Percentiles rank a stretch among this genome's conserved stretches.
These are phyloP conservation scores for Drosophila yooni DNA, from an alignment of 2,888 invertebrate genomes.

Conservation along the genomic window DNA sequence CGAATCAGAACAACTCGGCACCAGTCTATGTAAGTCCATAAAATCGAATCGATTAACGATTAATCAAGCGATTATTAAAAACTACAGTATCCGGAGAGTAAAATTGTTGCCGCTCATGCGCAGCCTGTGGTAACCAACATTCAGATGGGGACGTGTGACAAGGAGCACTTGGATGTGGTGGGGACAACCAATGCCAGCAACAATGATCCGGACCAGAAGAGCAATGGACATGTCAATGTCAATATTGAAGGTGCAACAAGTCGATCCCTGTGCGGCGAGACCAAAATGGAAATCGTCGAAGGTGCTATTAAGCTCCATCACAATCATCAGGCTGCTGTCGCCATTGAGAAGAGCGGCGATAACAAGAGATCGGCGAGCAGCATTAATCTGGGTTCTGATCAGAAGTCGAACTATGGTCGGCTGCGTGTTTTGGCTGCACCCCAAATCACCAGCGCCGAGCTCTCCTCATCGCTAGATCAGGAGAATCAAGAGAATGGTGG, in stretches of 20 bases:
- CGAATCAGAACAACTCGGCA: conserved; percentile 77
- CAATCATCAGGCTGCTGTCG: conserved; percentile 9
- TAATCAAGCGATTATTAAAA: not conserved
- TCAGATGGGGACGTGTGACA: conserved; percentile 26
- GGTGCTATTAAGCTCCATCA: conserved; percentile 8
- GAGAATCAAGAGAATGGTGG: conserved; percentile 63
- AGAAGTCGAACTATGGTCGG: conserved; percentile 89
- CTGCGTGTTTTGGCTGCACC: conserved; percentile 90
- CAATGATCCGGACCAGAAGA: conserved; percentile 28
- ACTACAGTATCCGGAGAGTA: conserved; percentile 62
- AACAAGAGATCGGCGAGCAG: conserved; percentile 38
- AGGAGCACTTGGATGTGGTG: conserved; percentile 1
- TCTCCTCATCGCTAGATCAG: conserved; percentile 31
- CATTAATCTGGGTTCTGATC: conserved; percentile 40
- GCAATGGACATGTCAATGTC: conserved; percentile 21
- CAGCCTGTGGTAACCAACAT: conserved; percentile 32
- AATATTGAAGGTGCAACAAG: conserved; percentile 18
- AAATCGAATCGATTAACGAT: not conserved
- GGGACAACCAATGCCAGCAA: conserved; percentile 1
- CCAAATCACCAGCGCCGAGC: conserved; percentile 82
- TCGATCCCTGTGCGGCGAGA: conserved; percentile 25
- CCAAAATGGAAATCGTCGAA: conserved; percentile 18
- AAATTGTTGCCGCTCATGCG: conserved; percentile 17
- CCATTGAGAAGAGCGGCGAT: conserved; percentile 34
- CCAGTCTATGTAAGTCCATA: conserved; percentile 73